Percentiles rank a stretch among this genome's conserved stretches.
These are phyloP conservation scores for Opisthocomus hoazin DNA, from an alignment of 2,113 vertebrate species.

Conservation along the genomic window DNA sequence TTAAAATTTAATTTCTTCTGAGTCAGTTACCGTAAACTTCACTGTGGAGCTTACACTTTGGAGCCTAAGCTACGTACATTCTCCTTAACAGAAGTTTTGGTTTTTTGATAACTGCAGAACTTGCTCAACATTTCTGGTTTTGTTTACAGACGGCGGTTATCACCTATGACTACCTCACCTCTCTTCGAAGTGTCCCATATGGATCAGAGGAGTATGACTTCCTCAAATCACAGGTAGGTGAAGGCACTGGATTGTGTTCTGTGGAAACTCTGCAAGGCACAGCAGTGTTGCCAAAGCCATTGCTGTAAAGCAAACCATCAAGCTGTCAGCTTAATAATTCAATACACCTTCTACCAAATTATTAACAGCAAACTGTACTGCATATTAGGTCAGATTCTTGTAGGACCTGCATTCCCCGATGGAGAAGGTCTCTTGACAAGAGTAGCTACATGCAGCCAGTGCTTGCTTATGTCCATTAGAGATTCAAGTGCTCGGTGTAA, in stretches of 20 bases:
- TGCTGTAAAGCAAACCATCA: background rate
- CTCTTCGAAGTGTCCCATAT: slow-evolving; percentile 77
- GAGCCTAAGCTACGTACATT: background rate
- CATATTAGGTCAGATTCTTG: background rate
- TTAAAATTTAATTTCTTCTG: background rate
- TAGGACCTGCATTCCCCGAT: background rate
- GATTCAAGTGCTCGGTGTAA: background rate
- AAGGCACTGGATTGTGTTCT: background rate
- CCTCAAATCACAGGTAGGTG: slow-evolving; percentile 86
- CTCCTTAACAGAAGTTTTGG: background rate
- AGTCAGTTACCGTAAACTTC: background rate
- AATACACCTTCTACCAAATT: background rate
- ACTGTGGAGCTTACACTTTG: background rate
- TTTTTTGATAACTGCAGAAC: background rate
- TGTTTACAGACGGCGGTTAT: slow-evolving; percentile 85
- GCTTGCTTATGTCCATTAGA: background rate
- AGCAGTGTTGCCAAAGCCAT: background rate
- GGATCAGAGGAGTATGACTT: slow-evolving; percentile 84
- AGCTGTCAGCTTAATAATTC: background rate
- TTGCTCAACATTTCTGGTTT: slow-evolving; percentile 19
- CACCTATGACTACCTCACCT: slow-evolving; percentile 89
- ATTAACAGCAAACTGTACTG: background rate
- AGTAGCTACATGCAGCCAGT: background rate
- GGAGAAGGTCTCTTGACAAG: background rate
- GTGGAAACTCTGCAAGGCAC: background rate